A percentile compares a stretch with the other conserved stretches of the same genome.
Evolutionary conservation across 2,888 invertebrate genomes (phyloP).

Genomic region (Halictus quadricinctus): DNA sequence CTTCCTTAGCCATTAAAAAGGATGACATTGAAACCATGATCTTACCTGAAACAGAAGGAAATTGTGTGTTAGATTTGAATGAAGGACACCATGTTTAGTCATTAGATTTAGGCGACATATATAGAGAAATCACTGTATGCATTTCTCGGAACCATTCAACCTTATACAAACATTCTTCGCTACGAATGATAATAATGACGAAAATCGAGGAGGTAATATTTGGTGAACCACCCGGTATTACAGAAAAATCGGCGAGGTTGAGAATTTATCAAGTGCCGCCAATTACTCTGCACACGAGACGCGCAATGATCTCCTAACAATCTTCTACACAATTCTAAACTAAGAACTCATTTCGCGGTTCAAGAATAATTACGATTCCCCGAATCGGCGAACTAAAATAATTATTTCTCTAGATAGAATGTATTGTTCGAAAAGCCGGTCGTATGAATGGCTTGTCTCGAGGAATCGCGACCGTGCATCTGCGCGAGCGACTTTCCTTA

Average conservation of each 20-base stretch:
- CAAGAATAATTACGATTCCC: neutral
- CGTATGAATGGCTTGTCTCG: neutral
- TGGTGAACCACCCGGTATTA: no score
- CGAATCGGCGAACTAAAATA: neutral
- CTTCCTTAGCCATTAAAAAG: neutral
- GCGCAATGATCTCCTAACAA: neutral
- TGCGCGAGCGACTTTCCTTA: slow-evolving; percentile 34
- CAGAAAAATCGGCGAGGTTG: neutral
- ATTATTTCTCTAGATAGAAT: neutral
- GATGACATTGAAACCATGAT: neutral
- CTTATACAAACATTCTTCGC: no score
- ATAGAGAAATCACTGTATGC: no score
- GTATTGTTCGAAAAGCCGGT: neutral
- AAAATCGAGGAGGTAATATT: no score
- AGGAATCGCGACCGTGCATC: slow-evolving; percentile 7
- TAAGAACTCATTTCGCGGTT: neutral
- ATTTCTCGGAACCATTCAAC: no score
- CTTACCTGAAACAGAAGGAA: slow-evolving; percentile 77
- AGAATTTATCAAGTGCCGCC: neutral
- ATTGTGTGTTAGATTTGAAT: neutral
- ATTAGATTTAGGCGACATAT: no score
- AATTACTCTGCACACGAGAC: neutral
- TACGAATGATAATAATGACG: no score
- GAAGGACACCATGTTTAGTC: neutral
- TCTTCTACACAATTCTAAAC: neutral